A percentile compares a stretch with the other conserved stretches of the same genome.
phyloP scores from a whole-genome alignment of 2,113 vertebrate species.

The Myanophis thanlyinensis region DNA sequence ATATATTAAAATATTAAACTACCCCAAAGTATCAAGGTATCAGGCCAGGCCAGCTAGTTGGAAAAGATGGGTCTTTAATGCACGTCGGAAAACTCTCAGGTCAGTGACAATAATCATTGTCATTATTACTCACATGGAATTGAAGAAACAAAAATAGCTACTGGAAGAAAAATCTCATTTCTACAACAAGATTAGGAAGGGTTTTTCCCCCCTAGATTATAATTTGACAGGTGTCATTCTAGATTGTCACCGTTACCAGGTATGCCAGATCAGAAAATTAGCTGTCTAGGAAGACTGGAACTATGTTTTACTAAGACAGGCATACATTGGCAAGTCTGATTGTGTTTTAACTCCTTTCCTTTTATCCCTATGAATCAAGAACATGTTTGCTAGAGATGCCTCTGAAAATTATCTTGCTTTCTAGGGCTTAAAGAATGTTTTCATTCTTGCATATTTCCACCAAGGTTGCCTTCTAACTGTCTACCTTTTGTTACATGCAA shows the following conservation, averaged over 20 bases:
- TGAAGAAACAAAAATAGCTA: neutral
- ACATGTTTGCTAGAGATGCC: neutral
- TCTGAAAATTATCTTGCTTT: neutral
- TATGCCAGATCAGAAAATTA: neutral
- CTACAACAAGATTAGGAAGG: neutral
- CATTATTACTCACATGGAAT: neutral
- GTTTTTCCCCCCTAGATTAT: neutral
- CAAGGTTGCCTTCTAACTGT: neutral
- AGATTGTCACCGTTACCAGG: neutral
- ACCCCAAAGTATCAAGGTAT: no score
- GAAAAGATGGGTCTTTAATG: no score
- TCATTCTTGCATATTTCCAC: neutral
- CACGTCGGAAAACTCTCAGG: no score
- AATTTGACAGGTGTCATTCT: neutral
- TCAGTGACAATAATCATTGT: no score
- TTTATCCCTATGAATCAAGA: neutral
- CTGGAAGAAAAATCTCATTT: neutral
- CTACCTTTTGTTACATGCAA: neutral
- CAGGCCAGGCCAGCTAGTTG: no score
- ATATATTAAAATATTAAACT: no score
- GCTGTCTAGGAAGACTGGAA: neutral
- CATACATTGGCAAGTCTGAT: neutral
- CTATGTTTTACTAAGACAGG: neutral
- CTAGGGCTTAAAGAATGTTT: neutral
- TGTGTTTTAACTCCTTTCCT: neutral